Evolutionary conservation across 2,113 vertebrate species (phyloP).

Genomic region (Channa argus): DNA sequence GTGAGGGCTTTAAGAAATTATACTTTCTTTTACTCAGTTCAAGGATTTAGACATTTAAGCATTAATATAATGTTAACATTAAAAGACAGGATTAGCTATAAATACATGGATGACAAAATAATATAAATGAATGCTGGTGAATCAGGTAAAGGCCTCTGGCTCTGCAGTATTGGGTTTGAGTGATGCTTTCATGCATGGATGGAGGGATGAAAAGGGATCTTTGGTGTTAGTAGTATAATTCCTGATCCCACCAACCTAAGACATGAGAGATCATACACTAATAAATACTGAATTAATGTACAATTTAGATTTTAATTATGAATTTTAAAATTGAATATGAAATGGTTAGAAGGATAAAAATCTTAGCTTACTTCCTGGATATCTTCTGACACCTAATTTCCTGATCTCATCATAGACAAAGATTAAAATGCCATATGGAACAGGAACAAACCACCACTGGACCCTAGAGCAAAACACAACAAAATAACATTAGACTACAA

Average conservation of each 20-base stretch:
- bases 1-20: slow-evolving; percentile 3
- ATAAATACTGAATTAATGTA: background rate
- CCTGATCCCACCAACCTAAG: slow-evolving; percentile 90
- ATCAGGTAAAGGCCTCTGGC: background rate
- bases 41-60: background rate
- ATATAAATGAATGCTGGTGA: slow-evolving; percentile 6
- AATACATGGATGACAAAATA: slow-evolving; percentile 38
- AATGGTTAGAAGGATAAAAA: background rate
- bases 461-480: slow-evolving; percentile 71
- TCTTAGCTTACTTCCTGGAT: slow-evolving; percentile 87
- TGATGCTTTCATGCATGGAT: slow-evolving; percentile 7
- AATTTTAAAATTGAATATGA: no score
- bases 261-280: slow-evolving; percentile 23
- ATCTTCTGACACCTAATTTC: slow-evolving; percentile 87
- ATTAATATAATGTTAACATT: slow-evolving; percentile 17
- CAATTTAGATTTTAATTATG: background rate
- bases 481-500: background rate
- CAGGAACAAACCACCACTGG: slow-evolving; percentile 90
- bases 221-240: slow-evolving; percentile 86
- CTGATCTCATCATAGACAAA: slow-evolving; percentile 90
- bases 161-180: slow-evolving; percentile 3
- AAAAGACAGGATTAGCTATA: slow-evolving; percentile 11
- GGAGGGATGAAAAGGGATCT: slow-evolving; percentile 1
- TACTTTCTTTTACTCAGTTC: background rate
- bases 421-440: slow-evolving; percentile 88